phyloP scores from a whole-genome alignment of 2,888 invertebrate genomes.

The Disparrhopalites patrizii region DNA sequence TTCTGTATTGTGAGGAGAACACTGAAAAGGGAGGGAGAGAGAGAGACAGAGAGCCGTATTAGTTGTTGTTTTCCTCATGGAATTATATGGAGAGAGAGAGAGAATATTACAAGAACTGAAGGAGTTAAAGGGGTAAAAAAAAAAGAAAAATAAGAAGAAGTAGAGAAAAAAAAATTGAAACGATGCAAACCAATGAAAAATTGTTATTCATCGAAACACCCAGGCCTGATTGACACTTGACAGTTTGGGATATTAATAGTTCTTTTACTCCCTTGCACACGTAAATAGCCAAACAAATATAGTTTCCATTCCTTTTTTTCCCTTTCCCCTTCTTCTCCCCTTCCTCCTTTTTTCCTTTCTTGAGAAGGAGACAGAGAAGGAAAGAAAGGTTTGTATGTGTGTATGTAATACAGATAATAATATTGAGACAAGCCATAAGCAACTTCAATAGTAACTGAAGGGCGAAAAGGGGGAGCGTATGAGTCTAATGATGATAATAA shows the following conservation, averaged over 20 bases:
- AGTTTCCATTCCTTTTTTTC: conserved; percentile 1
- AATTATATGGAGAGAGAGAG: neutral
- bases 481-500: too few relatives aligned
- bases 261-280: conserved; percentile 1
- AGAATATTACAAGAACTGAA: neutral
- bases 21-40: conserved; percentile 5
- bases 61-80: too few relatives aligned
- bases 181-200: conserved; percentile 41
- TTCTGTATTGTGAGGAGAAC: conserved; percentile 27
- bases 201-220: conserved; percentile 43
- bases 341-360: too few relatives aligned
- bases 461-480: too few relatives aligned
- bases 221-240: conserved; percentile 43
- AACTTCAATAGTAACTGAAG: too few relatives aligned
- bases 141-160: too few relatives aligned
- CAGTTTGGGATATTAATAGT: conserved; percentile 44
- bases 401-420: too few relatives aligned
- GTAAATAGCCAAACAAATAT: conserved; percentile 14
- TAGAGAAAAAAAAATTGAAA: conserved; percentile 26
- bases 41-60: conserved; percentile 1
- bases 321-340: too few relatives aligned
- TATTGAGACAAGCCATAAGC: too few relatives aligned
- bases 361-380: too few relatives aligned
- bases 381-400: too few relatives aligned
- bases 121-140: neutral